These are phyloP conservation scores for Archilochus colubris DNA, from an alignment of 2,113 vertebrate species.

Conservation along the genomic window DNA sequence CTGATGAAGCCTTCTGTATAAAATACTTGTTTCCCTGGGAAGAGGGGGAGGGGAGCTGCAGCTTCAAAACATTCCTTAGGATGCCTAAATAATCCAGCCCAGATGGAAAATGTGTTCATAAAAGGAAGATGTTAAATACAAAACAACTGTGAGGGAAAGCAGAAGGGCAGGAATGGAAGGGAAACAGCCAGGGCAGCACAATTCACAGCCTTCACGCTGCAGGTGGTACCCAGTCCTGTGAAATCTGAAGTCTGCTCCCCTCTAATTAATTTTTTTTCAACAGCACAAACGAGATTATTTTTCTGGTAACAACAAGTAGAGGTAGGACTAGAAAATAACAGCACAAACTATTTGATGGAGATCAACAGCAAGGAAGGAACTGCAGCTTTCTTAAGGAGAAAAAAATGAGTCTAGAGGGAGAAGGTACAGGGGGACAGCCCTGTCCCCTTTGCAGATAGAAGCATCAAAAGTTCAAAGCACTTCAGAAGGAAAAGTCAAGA, in stretches of 20 bases:
- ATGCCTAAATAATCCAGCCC: conserved; percentile 2
- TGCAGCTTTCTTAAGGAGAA: not conserved
- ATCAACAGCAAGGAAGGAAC: not conserved
- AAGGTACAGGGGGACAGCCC: not conserved
- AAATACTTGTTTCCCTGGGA: not conserved
- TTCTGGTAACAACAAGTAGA: not conserved
- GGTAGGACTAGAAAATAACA: not conserved
- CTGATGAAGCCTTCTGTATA: not conserved
- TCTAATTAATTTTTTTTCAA: not conserved
- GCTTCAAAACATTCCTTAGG: not conserved
- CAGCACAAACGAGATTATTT: not conserved
- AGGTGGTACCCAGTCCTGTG: not conserved
- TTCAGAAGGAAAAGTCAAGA: not conserved
- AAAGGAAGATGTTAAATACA: not conserved
- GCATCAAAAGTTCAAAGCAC: not conserved
- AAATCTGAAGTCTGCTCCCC: not conserved
- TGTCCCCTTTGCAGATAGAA: not conserved
- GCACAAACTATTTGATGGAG: not conserved
- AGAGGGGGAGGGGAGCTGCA: not conserved
- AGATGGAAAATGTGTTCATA: not conserved
- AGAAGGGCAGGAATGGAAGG: not conserved
- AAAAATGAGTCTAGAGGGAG: not conserved
- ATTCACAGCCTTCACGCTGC: not conserved
- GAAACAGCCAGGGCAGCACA: not conserved
- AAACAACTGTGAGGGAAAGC: not conserved